phyloP scores from a whole-genome alignment of 1,140 invertebrate genomes.

The Gryllus bimaculatus region DNA sequence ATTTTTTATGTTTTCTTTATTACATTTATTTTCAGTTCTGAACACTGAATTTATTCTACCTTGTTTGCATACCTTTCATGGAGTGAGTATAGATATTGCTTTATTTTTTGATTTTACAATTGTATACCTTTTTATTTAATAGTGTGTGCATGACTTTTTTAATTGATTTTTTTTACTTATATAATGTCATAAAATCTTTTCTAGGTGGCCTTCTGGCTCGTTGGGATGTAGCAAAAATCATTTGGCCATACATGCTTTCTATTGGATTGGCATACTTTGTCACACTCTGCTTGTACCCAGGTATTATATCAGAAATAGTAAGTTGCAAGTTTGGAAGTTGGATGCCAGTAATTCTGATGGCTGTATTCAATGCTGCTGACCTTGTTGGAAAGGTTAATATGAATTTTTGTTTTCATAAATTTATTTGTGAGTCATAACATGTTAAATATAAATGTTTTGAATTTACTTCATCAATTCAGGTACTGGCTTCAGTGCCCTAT shows the following conservation, averaged over 20 bases:
- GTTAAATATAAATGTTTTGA: too few relatives aligned
- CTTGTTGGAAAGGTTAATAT: slow-evolving; percentile 66
- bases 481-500: slow-evolving; percentile 67
- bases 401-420: background rate
- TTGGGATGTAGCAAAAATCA: slow-evolving; percentile 64
- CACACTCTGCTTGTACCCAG: slow-evolving; percentile 78
- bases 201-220: slow-evolving; percentile 56
- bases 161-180: background rate
- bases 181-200: background rate
- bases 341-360: slow-evolving; percentile 88
- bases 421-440: too few relatives aligned
- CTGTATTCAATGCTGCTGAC: slow-evolving; percentile 76
- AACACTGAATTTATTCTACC: too few relatives aligned
- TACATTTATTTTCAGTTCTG: too few relatives aligned
- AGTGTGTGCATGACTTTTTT: too few relatives aligned
- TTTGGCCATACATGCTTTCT: slow-evolving; percentile 82
- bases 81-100: too few relatives aligned
- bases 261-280: slow-evolving; percentile 80
- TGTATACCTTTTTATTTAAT: too few relatives aligned
- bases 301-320: slow-evolving; percentile 77
- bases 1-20: too few relatives aligned
- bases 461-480: slow-evolving; percentile 36
- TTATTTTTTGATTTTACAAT: background rate
- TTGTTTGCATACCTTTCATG: too few relatives aligned
- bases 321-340: slow-evolving; percentile 72